Conservation (phyloP, 1,140 invertebrate genomes). For the Drosophila lini region DNA sequence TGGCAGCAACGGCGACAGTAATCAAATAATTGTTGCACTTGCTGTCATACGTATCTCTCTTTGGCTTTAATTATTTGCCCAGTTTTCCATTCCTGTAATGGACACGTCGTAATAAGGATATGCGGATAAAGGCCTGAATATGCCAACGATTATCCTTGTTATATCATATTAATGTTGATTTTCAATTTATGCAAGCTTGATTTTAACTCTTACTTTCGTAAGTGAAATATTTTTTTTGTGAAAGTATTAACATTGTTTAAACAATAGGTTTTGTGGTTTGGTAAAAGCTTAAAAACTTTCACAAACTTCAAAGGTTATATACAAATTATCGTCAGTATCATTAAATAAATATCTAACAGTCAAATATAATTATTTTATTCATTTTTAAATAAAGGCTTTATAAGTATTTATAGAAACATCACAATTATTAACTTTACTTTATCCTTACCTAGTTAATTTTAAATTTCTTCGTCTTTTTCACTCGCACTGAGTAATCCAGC, state of each 20-base stretch:
- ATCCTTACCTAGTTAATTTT: too few relatives aligned
- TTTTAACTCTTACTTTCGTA: background rate
- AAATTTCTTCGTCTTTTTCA: background rate
- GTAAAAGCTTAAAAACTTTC: too few relatives aligned
- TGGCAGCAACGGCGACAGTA: slow-evolving; percentile 65
- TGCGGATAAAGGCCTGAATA: slow-evolving; percentile 28
- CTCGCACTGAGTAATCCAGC: background rate
- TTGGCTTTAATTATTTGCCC: slow-evolving; percentile 74
- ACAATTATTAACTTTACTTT: background rate
- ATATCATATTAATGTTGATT: background rate
- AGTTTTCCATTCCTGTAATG: slow-evolving; percentile 56
- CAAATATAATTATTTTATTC: too few relatives aligned
- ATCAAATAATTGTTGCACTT: slow-evolving; percentile 82
- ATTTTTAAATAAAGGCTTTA: background rate
- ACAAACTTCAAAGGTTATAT: too few relatives aligned
- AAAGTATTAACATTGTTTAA: background rate
- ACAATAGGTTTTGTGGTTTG: too few relatives aligned
- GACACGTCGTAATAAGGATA: slow-evolving; percentile 41
- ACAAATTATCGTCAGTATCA: too few relatives aligned
- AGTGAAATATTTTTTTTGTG: background rate
- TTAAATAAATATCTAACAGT: too few relatives aligned
- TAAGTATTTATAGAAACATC: too few relatives aligned
- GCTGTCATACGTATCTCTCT: slow-evolving; percentile 62
- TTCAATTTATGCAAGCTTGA: background rate
- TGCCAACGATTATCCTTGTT: slow-evolving; percentile 32